phyloP scores from a whole-genome alignment of 2,888 invertebrate genomes.

The Ashinkailepas kermadecensis region DNA sequence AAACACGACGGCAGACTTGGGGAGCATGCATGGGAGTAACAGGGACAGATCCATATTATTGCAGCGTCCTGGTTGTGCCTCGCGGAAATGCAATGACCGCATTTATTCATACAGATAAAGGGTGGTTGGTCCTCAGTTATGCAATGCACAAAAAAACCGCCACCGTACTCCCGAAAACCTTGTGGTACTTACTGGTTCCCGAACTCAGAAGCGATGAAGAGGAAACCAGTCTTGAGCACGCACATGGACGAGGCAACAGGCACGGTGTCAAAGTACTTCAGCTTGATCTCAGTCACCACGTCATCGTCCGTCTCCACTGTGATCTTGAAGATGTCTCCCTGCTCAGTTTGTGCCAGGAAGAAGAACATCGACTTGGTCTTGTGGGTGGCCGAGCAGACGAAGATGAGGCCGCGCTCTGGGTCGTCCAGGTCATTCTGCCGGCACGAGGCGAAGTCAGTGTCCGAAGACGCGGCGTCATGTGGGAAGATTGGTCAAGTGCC shows the following conservation, averaged over 20 bases:
- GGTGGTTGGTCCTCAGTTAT: too few species aligned
- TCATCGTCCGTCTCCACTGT: constrained; percentile 96
- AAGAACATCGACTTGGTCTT: constrained; percentile 99
- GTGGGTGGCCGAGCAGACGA: constrained; percentile 97
- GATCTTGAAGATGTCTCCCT: constrained; percentile 94
- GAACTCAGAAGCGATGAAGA: constrained; percentile 97
- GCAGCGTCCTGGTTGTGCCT: too few species aligned
- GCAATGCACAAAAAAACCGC: too few species aligned
- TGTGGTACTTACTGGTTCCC: constrained; percentile 89
- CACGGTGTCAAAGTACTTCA: constrained; percentile 99
- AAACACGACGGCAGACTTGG: too few species aligned
- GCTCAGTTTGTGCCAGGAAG: constrained; percentile 97
- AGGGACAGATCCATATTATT: too few species aligned
- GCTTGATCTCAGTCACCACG: constrained; percentile 94
- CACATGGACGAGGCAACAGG: constrained; percentile 95
- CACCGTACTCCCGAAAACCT: too few species aligned
- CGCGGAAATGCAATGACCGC: too few species aligned
- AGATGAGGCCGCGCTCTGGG: constrained; percentile 98
- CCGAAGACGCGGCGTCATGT: too few species aligned
- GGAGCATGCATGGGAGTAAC: too few species aligned
- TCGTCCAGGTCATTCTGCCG: constrained; percentile 89
- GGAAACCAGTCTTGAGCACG: constrained; percentile 95
- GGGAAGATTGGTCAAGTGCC: too few species aligned
- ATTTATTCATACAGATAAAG: too few species aligned
- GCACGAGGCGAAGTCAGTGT: too few species aligned